A percentile compares a stretch with the other conserved stretches of the same genome.
phyloP scores from a whole-genome alignment of 2,797 vertebrate species.

The Sphenopsis melanotis region DNA sequence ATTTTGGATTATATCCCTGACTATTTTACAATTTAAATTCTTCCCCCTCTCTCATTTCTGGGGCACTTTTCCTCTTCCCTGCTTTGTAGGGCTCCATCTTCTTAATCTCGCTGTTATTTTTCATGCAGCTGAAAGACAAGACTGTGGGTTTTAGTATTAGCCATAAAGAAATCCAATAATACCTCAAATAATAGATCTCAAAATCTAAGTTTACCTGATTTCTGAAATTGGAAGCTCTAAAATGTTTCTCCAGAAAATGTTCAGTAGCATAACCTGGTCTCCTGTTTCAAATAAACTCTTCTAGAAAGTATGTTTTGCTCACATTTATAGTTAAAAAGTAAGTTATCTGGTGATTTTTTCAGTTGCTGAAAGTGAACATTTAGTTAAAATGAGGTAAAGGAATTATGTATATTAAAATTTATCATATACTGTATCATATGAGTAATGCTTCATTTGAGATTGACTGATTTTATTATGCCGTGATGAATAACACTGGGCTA shows the following conservation, averaged over 20 bases:
- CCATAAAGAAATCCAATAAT: neutral
- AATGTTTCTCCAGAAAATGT: neutral
- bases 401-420: neutral
- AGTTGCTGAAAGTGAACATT: neutral
- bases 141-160: neutral
- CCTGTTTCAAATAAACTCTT: neutral
- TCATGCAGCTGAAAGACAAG: neutral
- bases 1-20: neutral
- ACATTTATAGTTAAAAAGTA: neutral
- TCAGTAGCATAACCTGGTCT: neutral
- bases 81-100: neutral
- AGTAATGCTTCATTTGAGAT: neutral
- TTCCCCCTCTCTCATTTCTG: neutral
- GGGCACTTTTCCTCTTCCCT: neutral
- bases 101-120: neutral
- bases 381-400: neutral
- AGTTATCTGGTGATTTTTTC: neutral
- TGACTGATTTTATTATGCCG: neutral
- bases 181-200: neutral
- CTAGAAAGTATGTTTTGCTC: neutral
- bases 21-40: neutral
- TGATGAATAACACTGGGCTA: neutral
- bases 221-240: neutral
- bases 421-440: neutral
- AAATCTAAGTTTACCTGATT: neutral